phyloP scores from a whole-genome alignment of 53 echinoderm and acorn worm genomes.

The Antedon mediterranea region DNA sequence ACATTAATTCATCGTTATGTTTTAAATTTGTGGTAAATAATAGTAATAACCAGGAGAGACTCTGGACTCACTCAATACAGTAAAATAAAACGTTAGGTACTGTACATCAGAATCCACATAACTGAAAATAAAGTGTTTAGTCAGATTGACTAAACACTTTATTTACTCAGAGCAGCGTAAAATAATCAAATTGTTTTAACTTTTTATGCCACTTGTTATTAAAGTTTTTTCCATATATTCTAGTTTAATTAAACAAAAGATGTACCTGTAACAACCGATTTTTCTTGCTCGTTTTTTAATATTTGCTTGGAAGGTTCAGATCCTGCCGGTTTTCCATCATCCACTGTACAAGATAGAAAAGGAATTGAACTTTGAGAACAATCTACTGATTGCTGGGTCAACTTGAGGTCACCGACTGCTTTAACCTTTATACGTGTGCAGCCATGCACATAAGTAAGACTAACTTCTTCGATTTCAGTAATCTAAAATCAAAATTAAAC shows the following conservation, averaged over 20 bases:
- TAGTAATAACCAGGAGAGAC: no score
- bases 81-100: no score
- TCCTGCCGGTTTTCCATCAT: not conserved
- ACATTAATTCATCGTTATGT: no score
- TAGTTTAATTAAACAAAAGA: not conserved
- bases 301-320: not conserved
- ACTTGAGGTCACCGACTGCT: constrained; percentile 52
- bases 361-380: not conserved
- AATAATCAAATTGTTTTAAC: no score
- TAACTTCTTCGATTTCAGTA: constrained; percentile 37
- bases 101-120: no score
- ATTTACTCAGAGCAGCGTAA: no score
- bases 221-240: no score
- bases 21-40: no score
- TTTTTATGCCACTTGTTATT: no score
- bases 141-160: no score
- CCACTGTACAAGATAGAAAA: not conserved
- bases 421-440: constrained; percentile 61
- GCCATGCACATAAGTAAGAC: constrained; percentile 55
- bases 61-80: no score
- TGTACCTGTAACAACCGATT: not conserved
- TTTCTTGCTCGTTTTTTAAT: not conserved
- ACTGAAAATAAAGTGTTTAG: no score
- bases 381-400: not conserved
- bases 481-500: constrained; percentile 27